phyloP scores from a whole-genome alignment of 2,888 invertebrate genomes.

The Caenorhabditis panamensis region DNA sequence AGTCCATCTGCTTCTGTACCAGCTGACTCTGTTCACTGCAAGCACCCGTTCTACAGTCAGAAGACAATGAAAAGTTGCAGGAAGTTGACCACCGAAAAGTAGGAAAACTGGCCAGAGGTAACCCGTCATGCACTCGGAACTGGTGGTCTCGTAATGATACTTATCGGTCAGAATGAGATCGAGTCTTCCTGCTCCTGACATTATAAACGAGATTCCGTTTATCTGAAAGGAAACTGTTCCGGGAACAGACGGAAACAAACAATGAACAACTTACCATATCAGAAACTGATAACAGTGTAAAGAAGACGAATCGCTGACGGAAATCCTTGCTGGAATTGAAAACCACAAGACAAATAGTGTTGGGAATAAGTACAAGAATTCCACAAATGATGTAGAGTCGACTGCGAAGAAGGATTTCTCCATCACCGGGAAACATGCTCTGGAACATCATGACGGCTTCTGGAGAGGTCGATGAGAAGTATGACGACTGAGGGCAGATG shows the following conservation, averaged over 20 bases:
- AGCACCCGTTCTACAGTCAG: conserved; percentile 66
- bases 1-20: conserved; percentile 68
- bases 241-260: no score
- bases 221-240: conserved; percentile 47
- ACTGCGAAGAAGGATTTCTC: conserved; percentile 58
- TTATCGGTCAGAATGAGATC: conserved; percentile 35
- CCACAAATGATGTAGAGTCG: conserved; percentile 64
- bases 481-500: conserved; percentile 1
- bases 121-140: conserved; percentile 60
- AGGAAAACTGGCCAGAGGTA: conserved; percentile 67
- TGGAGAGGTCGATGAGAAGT: conserved; percentile 12
- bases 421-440: conserved; percentile 53
- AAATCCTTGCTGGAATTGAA: conserved; percentile 68
- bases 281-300: conserved; percentile 61
- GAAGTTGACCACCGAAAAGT: conserved; percentile 67
- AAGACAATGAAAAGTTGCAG: conserved; percentile 64
- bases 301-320: conserved; percentile 64
- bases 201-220: conserved; percentile 67
- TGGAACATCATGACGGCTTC: conserved; percentile 40
- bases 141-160: conserved; percentile 52
- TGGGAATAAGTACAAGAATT: conserved; percentile 59
- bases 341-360: conserved; percentile 60
- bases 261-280: conserved; percentile 68
- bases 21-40: conserved; percentile 62
- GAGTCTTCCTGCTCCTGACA: conserved; percentile 59